Evolutionary conservation across 1,140 invertebrate species (phyloP).

Genomic region (Bradynema listronoti): DNA sequence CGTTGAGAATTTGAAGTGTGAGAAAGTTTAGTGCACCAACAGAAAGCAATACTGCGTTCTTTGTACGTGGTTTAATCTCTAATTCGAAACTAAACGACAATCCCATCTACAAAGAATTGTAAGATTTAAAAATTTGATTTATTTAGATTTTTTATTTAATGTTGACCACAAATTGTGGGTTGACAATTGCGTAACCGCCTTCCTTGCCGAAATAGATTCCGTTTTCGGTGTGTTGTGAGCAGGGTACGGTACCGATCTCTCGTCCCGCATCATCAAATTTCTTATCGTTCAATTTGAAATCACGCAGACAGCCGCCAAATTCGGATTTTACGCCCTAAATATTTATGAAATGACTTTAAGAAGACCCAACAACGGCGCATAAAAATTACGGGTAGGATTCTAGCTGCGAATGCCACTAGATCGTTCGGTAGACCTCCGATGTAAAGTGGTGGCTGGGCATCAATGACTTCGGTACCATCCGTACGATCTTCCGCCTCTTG

Average conservation of each 20-base stretch:
- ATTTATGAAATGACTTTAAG: slow-evolving; percentile 14
- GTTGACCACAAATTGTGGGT: slow-evolving; percentile 62
- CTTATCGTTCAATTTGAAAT: slow-evolving; percentile 69
- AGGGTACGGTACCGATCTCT: slow-evolving; percentile 67
- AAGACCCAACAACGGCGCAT: background rate
- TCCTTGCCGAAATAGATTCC: slow-evolving; percentile 78
- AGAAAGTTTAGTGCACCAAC: slow-evolving; percentile 75
- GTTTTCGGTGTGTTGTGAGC: slow-evolving; percentile 73
- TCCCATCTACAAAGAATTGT: slow-evolving; percentile 26
- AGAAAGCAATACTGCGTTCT: slow-evolving; percentile 69
- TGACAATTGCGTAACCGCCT: slow-evolving; percentile 66
- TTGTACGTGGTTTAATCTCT: slow-evolving; percentile 77
- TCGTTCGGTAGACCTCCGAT: slow-evolving; percentile 40
- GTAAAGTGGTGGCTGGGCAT: slow-evolving; percentile 36
- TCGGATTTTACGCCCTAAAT: slow-evolving; percentile 64
- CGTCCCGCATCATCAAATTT: slow-evolving; percentile 63
- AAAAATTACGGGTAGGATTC: slow-evolving; percentile 47
- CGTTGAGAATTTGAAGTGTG: slow-evolving; percentile 78
- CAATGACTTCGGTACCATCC: slow-evolving; percentile 29
- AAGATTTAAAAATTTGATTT: slow-evolving; percentile 3
- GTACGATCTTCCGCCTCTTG: slow-evolving; percentile 55
- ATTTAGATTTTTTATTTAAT: slow-evolving; percentile 10
- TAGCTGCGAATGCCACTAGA: slow-evolving; percentile 26
- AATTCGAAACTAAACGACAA: slow-evolving; percentile 71
- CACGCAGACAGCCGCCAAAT: slow-evolving; percentile 79